Evolutionary conservation across 2,888 invertebrate species (phyloP).

Genomic region (Holacanthella duospinosa): DNA sequence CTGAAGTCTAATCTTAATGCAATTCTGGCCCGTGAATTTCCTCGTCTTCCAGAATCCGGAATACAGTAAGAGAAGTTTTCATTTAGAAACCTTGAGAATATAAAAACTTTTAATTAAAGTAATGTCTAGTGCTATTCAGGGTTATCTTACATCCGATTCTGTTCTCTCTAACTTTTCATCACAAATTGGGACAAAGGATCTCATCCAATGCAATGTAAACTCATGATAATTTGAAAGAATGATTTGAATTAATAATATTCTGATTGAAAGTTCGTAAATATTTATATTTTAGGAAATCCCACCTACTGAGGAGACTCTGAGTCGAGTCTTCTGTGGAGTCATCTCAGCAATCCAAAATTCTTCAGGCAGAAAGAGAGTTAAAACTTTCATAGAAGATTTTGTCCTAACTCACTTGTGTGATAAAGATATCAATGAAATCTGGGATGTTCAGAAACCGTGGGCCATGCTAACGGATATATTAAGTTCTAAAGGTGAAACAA

Average conservation of each 20-base stretch:
- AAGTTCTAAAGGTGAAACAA: constrained; percentile 48
- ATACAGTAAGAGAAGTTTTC: constrained; percentile 45
- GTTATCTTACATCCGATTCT: constrained; percentile 55
- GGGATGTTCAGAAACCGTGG: constrained; percentile 70
- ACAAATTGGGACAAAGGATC: constrained; percentile 70
- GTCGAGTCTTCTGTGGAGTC: constrained; percentile 67
- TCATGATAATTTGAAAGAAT: constrained; percentile 18
- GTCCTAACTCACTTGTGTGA: constrained; percentile 69
- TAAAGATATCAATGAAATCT: constrained; percentile 72
- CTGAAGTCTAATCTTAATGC: constrained; percentile 54
- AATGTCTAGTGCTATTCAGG: constrained; percentile 51
- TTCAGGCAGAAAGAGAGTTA: constrained; percentile 50
- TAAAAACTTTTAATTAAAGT: no score
- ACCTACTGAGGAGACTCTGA: constrained; percentile 52
- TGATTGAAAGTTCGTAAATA: constrained; percentile 1
- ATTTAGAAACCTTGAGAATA: no score
- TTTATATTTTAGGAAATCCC: constrained; percentile 57
- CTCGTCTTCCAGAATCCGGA: constrained; percentile 65
- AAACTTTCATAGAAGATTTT: constrained; percentile 73
- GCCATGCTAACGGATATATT: constrained; percentile 56
- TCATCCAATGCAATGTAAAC: constrained; percentile 66
- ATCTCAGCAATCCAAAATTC: constrained; percentile 63
- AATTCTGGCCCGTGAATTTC: constrained; percentile 59
- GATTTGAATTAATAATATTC: constrained; percentile 8
- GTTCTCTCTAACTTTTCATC: constrained; percentile 59